These are phyloP conservation scores for Phyto melanocephala DNA, from an alignment of 2,888 invertebrate species.

Conservation along the genomic window DNA sequence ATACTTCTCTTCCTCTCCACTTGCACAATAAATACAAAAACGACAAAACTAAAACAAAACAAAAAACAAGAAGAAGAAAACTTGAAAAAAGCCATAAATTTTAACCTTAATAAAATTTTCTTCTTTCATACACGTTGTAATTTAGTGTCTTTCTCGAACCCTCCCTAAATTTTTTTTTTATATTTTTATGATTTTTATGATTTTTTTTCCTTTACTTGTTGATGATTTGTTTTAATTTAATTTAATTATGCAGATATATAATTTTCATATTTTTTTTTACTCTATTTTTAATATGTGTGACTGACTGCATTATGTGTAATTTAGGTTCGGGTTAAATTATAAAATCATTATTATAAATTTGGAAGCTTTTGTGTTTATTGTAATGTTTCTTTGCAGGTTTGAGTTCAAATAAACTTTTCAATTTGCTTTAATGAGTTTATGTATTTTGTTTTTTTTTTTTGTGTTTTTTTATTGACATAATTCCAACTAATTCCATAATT, in stretches of 20 bases:
- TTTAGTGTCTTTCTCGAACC: not conserved
- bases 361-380: not conserved
- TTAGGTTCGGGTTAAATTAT: conserved; percentile 15
- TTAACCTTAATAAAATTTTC: conserved; percentile 13
- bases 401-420: not conserved
- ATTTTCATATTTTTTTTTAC: conserved; percentile 13
- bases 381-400: not conserved
- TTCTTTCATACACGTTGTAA: not conserved
- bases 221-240: conserved; percentile 58
- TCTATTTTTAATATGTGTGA: conserved; percentile 10
- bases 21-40: not conserved
- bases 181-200: not conserved
- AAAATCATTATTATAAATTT: not conserved
- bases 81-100: conserved; percentile 13
- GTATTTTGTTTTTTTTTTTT: not conserved
- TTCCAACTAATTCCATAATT: not conserved
- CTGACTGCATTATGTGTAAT: conserved; percentile 50
- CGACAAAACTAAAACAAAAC: not conserved
- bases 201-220: conserved; percentile 18
- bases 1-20: not conserved
- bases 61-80: not conserved
- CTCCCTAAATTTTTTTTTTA: not conserved
- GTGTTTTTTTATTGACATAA: not conserved
- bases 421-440: conserved; percentile 2
- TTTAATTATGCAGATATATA: conserved; percentile 45